Base-by-base conservation (phyloP, 2,113 vertebrate species). In the Dunckerocampus dactyliophorus region DNA sequence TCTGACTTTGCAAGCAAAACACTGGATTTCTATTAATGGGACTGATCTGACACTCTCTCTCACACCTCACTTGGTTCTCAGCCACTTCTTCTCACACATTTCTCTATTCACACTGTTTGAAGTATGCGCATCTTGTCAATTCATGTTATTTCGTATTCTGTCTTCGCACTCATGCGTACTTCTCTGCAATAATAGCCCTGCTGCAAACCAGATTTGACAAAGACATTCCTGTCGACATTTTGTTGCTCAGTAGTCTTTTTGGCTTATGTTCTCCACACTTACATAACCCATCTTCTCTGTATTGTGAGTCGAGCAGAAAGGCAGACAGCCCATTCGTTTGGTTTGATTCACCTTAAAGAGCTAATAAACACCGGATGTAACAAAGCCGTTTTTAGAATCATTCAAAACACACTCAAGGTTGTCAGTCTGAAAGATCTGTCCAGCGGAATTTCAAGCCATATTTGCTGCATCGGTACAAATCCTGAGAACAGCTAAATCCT, bases 1-100 rank as follows among this genome's bases (percentile, higher is more conserved):
- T 59, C 14, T 53, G 48, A 7, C 6, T 43, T 22, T 51, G 66
- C 68, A 74, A 82, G 69, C 77, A 70, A 69, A 79, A 56, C 67
- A 51, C 47, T 52, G 57, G 69, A 1, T 74, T 62, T 75, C 72
- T 69, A 77, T 88, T 86, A 84, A 88, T 79, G 63, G 71, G 72
- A 84, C 89, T 89, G 61, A 85, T 80, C 52, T 78, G 83, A 76
- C 72, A 80, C 71, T 60, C 59, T 65, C 54, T 51, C 50, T 61
- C 46, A 20, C 22, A 19, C 31, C 17, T 59, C 20, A 43, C 46
- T 34, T 56, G 4, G 17, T 16, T 4, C 59, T 47, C 46, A 8
- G 14, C 31, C 8, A 22, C 16, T 47, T 43, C 8, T 50, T 46
- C n/a, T n/a, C 24, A 28, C 24, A 34, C 31, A 8, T 28, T 28